Base-by-base conservation (phyloP, 2,888 invertebrate genomes). In the Zaprionus bogoriensis region DNA sequence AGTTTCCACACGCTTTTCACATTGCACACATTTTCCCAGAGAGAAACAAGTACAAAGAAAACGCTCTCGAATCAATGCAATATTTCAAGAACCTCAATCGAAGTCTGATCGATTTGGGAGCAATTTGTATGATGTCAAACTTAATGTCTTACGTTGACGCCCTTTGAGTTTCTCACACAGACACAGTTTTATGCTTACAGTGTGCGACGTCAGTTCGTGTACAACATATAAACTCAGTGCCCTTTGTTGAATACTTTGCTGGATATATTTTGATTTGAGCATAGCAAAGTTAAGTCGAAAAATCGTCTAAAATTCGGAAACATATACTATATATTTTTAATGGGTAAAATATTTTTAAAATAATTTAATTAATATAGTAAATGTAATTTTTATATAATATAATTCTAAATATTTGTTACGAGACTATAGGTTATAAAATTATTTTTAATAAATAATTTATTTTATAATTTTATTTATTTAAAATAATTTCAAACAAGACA, bases 81-180 rank as follows among this genome's bases (percentile, higher is more conserved):
- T 76, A 38, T 71, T 42, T 76, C 72, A 64, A 17, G 23, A 25
- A 28, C 47, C 50, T 39, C 27, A 38, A 51, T 39, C 36, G 22
- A 27, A 9, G 46, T 45, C 48, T 65, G 76, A 65, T 76, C 72
- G 72, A 72, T 66, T 60, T 50, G 42, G 50, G 39, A 28, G 38
- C 73, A 66, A 76, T 76, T 72, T 76, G 72, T 72, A 53, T 47
- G 55, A 53, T 54, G 72, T 66, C 72, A 72, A 72, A 76, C 60
- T 71, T 71, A 72, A 71, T 76, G 76, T 53, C 48, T 41, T 52
- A 30, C 72, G 66, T 47, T 65, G 59, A 76, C 72, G 58, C 71
- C 67, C 59, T 51, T 76, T 71, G 72, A 71, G 59, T 76, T 65
- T 12, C 27, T 38, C 14, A 4, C 36, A 27, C 6, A 50, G 17